Evolutionary conservation across 2,888 invertebrate species (phyloP), one percentile per base, ranked within the genome.

Genomic region (Trissonchulus latispiculum): DNA sequence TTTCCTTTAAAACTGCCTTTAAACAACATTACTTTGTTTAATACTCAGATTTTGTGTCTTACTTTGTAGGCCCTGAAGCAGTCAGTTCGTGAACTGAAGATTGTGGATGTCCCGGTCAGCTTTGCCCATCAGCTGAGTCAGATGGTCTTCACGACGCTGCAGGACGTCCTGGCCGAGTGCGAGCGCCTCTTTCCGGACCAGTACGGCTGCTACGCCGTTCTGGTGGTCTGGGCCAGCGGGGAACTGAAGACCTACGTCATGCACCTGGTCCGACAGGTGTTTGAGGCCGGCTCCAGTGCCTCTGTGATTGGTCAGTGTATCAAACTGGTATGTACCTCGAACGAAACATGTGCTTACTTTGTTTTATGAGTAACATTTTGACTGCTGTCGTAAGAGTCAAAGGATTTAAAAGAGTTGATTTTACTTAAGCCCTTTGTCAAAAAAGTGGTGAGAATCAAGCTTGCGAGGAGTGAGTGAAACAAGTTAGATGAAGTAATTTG

Each of bases 81-180:
- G 70, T 90, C 90, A 79, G 87, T 91, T 61, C 90, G 91, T 82
- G 89, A 90, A 78, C 89, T 93, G 72, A 84, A 85, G 78, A 81
- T 84, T 74, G 84, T 85, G 71, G 91, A 91, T 36, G 89, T 91
- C 1, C 91, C 90, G 33, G 88, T 89, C 71, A 88, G 89, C 76
- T 93, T 93, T 79, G 89, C 92, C 36, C 88, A 89, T 79, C 89
- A 91, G 84, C 88, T 93, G 75, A 90, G 91, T 33, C 90, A 90
- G 77, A 90, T 92, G 29, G 92, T 92, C 81, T 93, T 93, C 83
- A 90, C 90, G 78, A 90, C 90, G 82, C 87, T 93, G 36, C 35
- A 36, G 15, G 69, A 68, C 33, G 69, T 68, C n/a, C 32, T 74
- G 31, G 67, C 37, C 1, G 75, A 75, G 28, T 72, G 69, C 59